phyloP scores from a whole-genome alignment of 2,888 invertebrate species.

The Atethmia centrago region DNA sequence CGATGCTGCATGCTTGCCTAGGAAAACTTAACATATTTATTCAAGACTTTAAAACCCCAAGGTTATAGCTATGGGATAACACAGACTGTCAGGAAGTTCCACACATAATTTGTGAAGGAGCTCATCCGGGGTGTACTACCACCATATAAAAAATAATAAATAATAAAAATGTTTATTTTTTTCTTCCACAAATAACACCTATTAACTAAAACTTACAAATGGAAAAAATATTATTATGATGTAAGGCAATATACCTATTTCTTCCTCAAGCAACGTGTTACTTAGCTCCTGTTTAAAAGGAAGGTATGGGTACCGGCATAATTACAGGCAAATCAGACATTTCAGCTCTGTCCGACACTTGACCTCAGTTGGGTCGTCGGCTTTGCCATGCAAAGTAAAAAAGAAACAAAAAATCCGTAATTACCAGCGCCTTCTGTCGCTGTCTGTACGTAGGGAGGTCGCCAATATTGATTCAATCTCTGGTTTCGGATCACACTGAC shows the following conservation, averaged over 20 bases:
- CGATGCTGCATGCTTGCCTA: background rate
- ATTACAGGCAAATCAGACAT: background rate
- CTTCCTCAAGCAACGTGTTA: background rate
- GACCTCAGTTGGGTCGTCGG: background rate
- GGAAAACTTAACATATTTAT: background rate
- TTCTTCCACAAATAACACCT: too few relatives aligned
- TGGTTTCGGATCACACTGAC: conserved; percentile 37
- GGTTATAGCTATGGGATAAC: too few relatives aligned
- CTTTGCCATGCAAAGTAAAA: background rate
- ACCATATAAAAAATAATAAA: too few relatives aligned
- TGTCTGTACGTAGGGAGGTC: conserved; percentile 29
- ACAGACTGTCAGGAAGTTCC: too few relatives aligned
- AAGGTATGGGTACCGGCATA: background rate
- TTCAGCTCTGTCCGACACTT: background rate
- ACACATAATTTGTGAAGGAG: too few relatives aligned
- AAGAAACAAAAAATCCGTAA: background rate
- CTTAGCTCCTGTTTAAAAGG: background rate
- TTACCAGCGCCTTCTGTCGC: background rate
- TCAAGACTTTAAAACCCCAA: too few relatives aligned
- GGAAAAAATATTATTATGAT: too few relatives aligned
- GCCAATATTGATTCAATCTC: conserved; percentile 55
- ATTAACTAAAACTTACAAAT: too few relatives aligned
- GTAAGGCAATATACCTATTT: too few relatives aligned
- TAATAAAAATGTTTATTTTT: too few relatives aligned
- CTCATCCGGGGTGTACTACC: too few relatives aligned